Evolutionary conservation across 2,888 invertebrate genomes (phyloP).

Genomic region (Lasioglossum oenotherae): DNA sequence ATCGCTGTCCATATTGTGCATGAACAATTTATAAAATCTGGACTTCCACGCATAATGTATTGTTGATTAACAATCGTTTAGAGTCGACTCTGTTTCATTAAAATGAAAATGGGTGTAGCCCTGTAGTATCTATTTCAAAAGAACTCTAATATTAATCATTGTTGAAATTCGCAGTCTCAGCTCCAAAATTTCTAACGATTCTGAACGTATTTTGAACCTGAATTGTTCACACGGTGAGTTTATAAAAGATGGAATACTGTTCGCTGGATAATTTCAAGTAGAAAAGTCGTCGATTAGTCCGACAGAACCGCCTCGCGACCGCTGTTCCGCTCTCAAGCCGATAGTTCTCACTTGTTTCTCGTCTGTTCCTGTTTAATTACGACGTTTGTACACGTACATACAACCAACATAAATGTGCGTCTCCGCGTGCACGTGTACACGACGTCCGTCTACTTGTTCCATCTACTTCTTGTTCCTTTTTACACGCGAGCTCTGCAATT

Average conservation of each 20-base stretch:
- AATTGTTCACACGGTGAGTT: background rate
- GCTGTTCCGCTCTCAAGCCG: slow-evolving; percentile 65
- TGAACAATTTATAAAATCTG: background rate
- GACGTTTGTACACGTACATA: slow-evolving; percentile 6
- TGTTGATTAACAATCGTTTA: background rate
- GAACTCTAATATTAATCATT: too few species aligned
- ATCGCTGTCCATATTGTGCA: too few species aligned
- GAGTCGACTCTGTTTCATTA: background rate
- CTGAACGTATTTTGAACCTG: background rate
- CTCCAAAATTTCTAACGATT: background rate
- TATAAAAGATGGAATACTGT: background rate
- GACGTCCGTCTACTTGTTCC: slow-evolving; percentile 37
- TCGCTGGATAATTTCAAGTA: background rate
- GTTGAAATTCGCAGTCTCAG: background rate
- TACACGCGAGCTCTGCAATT: slow-evolving; percentile 69
- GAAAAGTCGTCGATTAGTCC: slow-evolving; percentile 16
- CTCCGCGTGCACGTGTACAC: slow-evolving; percentile 13
- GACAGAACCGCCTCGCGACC: slow-evolving; percentile 67
- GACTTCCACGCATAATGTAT: background rate
- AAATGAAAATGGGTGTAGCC: background rate
- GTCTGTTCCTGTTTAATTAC: slow-evolving; percentile 43
- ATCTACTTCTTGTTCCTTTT: slow-evolving; percentile 58
- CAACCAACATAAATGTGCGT: background rate
- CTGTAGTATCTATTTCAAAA: background rate
- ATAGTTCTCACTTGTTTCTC: slow-evolving; percentile 58